Conservation (phyloP, 2,797 vertebrate species). For the Chrysocyon brachyurus region DNA sequence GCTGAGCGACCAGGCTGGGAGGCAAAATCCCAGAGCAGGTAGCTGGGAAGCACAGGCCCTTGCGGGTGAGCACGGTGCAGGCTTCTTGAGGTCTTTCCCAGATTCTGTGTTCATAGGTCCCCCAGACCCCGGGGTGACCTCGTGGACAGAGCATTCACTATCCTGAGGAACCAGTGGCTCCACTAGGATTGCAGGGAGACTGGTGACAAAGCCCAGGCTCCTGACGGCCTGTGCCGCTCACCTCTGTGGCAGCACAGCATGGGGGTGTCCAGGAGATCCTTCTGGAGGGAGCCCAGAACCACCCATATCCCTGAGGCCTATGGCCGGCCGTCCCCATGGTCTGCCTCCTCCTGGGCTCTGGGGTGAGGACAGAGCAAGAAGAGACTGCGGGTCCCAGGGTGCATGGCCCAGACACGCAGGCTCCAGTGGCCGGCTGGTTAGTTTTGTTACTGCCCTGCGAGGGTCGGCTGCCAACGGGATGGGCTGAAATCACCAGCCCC, state of each 20-base stretch:
- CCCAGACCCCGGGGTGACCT: fast-evolving
- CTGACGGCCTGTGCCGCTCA: neutral
- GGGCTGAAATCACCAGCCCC: fast-evolving
- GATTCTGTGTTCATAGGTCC: neutral
- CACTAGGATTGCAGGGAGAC: neutral
- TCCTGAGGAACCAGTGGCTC: neutral
- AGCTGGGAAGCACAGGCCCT: fast-evolving
- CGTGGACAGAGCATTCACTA: neutral
- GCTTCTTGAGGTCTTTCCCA: neutral
- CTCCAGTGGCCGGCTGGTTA: neutral
- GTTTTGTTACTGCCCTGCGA: slow-evolving; percentile 31
- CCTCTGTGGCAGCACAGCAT: fast-evolving
- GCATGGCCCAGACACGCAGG: neutral
- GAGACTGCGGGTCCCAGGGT: neutral
- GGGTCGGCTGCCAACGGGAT: neutral
- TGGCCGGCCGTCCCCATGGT: neutral
- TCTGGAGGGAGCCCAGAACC: too few species aligned
- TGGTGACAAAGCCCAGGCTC: neutral
- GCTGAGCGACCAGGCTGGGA: neutral
- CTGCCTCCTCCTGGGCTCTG: neutral
- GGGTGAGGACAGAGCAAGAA: neutral
- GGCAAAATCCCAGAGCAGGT: fast-evolving
- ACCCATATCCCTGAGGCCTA: neutral
- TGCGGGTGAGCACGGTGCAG: fast-evolving
- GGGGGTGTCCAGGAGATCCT: neutral